Evolutionary conservation across 2,797 vertebrate genomes (phyloP).

Genomic region (Coluber constrictor): DNA sequence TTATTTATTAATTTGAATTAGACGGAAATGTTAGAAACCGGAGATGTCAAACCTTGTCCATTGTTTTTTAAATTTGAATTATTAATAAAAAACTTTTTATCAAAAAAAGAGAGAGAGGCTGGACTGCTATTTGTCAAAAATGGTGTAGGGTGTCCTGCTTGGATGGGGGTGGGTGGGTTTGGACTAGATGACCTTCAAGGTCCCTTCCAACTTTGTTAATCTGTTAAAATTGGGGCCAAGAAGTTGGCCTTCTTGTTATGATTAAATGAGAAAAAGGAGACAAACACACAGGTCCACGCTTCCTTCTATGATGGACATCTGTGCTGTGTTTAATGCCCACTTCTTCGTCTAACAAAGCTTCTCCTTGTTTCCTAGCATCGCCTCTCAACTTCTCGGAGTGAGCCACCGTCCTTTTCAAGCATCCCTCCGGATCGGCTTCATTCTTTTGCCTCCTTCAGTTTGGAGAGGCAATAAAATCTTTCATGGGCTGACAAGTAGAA

Average conservation of each 20-base stretch:
- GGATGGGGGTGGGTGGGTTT: too few relatives aligned
- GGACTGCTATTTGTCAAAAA: too few relatives aligned
- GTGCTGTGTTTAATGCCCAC: constrained; percentile 56
- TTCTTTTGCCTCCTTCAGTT: constrained; percentile 72
- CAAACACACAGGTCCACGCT: constrained; percentile 72
- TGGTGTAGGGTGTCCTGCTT: too few relatives aligned
- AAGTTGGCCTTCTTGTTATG: background rate
- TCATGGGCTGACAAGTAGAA: constrained; percentile 76
- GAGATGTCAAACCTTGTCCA: too few relatives aligned
- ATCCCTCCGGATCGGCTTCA: constrained; percentile 61
- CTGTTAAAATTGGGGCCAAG: background rate
- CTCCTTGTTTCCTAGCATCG: constrained; percentile 75
- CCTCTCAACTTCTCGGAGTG: constrained; percentile 74
- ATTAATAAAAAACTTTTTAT: too few relatives aligned
- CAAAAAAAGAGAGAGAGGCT: too few relatives aligned
- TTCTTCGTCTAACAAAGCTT: constrained; percentile 78
- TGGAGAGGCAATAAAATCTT: constrained; percentile 76
- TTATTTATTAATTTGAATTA: too few relatives aligned
- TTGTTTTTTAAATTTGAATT: too few relatives aligned
- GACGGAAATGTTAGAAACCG: too few relatives aligned
- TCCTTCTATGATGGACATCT: constrained; percentile 57
- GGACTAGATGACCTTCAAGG: too few relatives aligned
- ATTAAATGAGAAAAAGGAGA: background rate
- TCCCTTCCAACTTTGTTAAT: too few relatives aligned
- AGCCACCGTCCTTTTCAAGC: constrained; percentile 67